Evolutionary conservation across 2,888 invertebrate genomes (phyloP), one percentile per base, ranked within the genome.

Genomic region (Acrocera orbiculus): DNA sequence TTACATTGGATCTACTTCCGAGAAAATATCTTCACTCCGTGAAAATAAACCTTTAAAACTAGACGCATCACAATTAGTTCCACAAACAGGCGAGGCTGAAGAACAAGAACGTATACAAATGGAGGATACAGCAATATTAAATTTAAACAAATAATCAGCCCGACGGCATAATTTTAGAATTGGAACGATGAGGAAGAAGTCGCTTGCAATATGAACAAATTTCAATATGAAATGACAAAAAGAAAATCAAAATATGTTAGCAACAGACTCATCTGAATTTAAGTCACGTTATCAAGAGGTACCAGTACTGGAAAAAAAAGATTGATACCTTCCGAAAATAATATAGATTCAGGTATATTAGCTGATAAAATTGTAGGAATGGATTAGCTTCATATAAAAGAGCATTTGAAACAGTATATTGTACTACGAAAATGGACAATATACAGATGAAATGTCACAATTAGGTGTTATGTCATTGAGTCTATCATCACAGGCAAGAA

Each of bases 221-320:
- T 34, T 70, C 77, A 43, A 74, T 85, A 46, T 67, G 96, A 47
- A 75, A 78, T 51, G 83, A 90, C 47, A 86, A 39, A 78, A 76
- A 56, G 87, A 89, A 45, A 86, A 86, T 53, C 95, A 96, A 64
- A 82, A 85, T 60, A 79, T 83, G 43, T 69, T 96, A 34, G 83
- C 89, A 1, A 66, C 76, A 17, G 95, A 93, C 64, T 63, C 93
- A 54, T 77, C 80, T 1, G 92, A 92, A 56, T 75, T 87, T 43
- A 90, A 92, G 61, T 78, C 74, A 63, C 65, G 76, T 24, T 89
- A 90, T 55, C 73, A 79, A 33, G 90, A 92, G 57, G 78, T 92
- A 41, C 69, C 83, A 32, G 79, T 76, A 4, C 67, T 92, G 47
- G 63, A 93, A 34, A 73, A 80, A 15, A 93, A 93, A 48, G 79